Conservation (phyloP, 2,113 vertebrate species). For the Hoplias malabaricus region DNA sequence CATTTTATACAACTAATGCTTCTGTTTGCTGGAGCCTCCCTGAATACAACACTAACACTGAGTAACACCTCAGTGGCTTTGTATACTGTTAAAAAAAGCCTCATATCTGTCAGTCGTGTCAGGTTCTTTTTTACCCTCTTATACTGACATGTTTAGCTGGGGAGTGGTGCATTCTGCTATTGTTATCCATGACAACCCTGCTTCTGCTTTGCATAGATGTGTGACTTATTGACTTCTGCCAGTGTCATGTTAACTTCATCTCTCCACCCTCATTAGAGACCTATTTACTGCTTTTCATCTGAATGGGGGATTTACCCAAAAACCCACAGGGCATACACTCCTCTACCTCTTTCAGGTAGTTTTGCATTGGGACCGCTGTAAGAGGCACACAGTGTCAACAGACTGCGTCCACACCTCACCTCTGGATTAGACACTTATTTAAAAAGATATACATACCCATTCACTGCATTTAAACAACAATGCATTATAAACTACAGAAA, state of each 20-base stretch:
- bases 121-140: background rate
- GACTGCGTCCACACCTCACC: constrained; percentile 21
- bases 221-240: background rate
- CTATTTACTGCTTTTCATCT: background rate
- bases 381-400: constrained; percentile 58
- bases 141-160: background rate
- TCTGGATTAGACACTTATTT: constrained; percentile 3
- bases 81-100: background rate
- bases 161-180: background rate
- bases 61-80: background rate
- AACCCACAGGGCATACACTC: constrained; percentile 42
- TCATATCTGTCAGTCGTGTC: background rate
- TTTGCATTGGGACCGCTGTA: background rate
- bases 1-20: background rate
- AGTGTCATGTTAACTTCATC: background rate
- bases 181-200: background rate
- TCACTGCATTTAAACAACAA: background rate
- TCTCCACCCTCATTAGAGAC: background rate
- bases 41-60: background rate
- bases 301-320: constrained; percentile 31
- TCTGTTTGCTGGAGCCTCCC: background rate
- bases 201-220: constrained; percentile 3
- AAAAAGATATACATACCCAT: background rate
- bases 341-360: constrained; percentile 33
- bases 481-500: background rate